Evolutionary conservation across 2,113 vertebrate genomes (phyloP).

Genomic region (Callopanchax toddi): DNA sequence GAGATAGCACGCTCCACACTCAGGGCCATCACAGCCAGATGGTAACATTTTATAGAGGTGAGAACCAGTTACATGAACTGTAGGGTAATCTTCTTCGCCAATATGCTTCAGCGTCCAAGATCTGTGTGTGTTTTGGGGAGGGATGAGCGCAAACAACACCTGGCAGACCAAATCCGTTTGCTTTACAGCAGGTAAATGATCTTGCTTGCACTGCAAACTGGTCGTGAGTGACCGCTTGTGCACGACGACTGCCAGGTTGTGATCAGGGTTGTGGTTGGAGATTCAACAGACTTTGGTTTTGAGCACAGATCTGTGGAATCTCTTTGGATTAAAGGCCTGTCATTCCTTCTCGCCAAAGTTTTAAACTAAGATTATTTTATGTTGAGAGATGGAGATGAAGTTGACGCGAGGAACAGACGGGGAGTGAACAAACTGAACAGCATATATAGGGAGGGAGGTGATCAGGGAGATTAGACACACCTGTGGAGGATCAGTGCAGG

Average conservation of each 20-base stretch:
- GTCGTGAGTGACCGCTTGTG: not conserved
- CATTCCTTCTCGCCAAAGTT: no score
- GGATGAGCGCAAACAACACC: conserved; percentile 32
- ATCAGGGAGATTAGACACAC: no score
- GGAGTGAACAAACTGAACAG: no score
- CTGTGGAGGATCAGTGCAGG: no score
- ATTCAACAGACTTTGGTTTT: not conserved
- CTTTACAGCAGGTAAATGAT: conserved; percentile 14
- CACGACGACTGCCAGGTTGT: not conserved
- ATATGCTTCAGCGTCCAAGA: conserved; percentile 33
- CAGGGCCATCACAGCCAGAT: conserved; percentile 47
- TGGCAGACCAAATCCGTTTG: conserved; percentile 12
- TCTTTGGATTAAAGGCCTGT: not conserved
- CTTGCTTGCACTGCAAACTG: not conserved
- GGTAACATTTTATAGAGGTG: conserved; percentile 36
- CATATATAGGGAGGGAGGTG: no score
- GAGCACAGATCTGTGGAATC: not conserved
- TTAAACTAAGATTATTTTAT: no score
- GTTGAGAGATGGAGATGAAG: no score
- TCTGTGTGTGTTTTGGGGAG: conserved; percentile 22
- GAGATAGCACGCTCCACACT: conserved; percentile 37
- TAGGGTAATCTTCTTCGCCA: conserved; percentile 16
- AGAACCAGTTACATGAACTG: conserved; percentile 37
- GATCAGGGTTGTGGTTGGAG: not conserved
- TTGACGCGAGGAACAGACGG: no score